A percentile compares a stretch with the other conserved stretches of the same genome.
These are phyloP conservation scores for Nylanderia fulva DNA, from an alignment of 1,140 invertebrate species.

Conservation along the genomic window DNA sequence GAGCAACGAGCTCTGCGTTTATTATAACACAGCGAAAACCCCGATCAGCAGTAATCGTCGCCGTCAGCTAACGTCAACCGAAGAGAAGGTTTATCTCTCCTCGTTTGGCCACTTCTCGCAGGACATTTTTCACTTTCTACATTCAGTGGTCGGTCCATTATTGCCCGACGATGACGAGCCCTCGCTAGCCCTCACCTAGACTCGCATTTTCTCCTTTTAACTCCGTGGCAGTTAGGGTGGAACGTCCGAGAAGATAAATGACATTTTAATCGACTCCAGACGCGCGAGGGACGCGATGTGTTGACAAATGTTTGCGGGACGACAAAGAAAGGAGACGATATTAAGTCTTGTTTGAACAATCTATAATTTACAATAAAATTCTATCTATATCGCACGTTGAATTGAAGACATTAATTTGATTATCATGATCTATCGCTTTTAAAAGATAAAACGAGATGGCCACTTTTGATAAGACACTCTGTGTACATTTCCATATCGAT, in stretches of 20 bases:
- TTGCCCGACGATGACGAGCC: slow-evolving; percentile 46
- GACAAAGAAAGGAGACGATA: neutral
- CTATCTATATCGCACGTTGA: neutral
- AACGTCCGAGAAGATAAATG: slow-evolving; percentile 69
- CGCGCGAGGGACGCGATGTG: slow-evolving; percentile 38
- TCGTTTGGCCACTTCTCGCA: slow-evolving; percentile 15
- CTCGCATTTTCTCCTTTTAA: slow-evolving; percentile 38
- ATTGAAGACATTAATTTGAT: too few relatives aligned
- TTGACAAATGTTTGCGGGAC: slow-evolving; percentile 36
- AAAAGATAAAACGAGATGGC: too few relatives aligned
- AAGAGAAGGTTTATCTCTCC: slow-evolving; percentile 24
- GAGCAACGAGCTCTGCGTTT: slow-evolving; percentile 17
- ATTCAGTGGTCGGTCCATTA: slow-evolving; percentile 44
- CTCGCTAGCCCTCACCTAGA: slow-evolving; percentile 21
- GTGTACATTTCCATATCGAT: neutral
- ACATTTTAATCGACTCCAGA: slow-evolving; percentile 70
- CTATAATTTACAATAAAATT: slow-evolving; percentile 20
- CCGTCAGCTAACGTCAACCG: neutral
- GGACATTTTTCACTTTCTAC: slow-evolving; percentile 55
- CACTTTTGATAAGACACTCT: too few relatives aligned
- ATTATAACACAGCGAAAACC: slow-evolving; percentile 3
- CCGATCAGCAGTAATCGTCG: slow-evolving; percentile 4
- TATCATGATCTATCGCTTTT: too few relatives aligned
- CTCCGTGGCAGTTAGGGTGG: neutral
- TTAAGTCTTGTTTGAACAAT: slow-evolving; percentile 23